A percentile compares a stretch with the other conserved stretches of the same genome.
Conservation (phyloP, 35 echinoderm and acorn worm species). For the Ophiothrix spiculata region DNA sequence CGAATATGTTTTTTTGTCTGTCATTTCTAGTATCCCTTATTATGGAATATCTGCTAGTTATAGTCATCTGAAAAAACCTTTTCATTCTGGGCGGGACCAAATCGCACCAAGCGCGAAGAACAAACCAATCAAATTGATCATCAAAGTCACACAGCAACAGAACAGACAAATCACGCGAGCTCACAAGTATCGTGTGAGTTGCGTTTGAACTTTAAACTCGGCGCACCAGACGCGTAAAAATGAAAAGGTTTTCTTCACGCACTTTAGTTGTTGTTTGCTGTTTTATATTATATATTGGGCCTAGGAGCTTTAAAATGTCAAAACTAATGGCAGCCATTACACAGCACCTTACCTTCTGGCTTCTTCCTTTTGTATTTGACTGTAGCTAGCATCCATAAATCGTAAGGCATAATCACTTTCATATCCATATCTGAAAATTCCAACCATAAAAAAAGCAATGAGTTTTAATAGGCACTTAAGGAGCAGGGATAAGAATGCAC, state of each 20-base stretch:
- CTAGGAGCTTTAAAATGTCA: background rate
- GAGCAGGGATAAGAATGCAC: too few relatives aligned
- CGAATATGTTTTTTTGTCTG: too few relatives aligned
- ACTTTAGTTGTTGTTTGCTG: background rate
- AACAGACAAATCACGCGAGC: background rate
- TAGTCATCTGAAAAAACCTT: too few relatives aligned
- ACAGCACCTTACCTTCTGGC: slow-evolving; percentile 54
- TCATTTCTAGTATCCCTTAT: too few relatives aligned
- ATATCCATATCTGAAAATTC: slow-evolving; percentile 70
- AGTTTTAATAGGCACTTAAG: too few relatives aligned
- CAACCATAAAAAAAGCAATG: too few relatives aligned
- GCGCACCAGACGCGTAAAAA: background rate
- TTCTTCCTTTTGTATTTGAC: slow-evolving; percentile 80
- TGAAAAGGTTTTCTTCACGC: background rate
- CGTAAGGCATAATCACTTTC: slow-evolving; percentile 81
- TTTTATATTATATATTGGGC: too few relatives aligned
- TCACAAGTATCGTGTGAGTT: background rate
- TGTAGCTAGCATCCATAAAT: slow-evolving; percentile 84
- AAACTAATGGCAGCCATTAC: background rate
- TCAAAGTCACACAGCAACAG: too few relatives aligned
- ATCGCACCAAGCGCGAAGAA: too few relatives aligned
- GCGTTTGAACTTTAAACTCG: background rate
- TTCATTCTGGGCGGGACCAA: too few relatives aligned
- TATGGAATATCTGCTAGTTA: too few relatives aligned
- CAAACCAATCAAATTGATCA: too few relatives aligned